Evolutionary conservation across 2,797 vertebrate species (phyloP).

Genomic region (Amniataba percoides): DNA sequence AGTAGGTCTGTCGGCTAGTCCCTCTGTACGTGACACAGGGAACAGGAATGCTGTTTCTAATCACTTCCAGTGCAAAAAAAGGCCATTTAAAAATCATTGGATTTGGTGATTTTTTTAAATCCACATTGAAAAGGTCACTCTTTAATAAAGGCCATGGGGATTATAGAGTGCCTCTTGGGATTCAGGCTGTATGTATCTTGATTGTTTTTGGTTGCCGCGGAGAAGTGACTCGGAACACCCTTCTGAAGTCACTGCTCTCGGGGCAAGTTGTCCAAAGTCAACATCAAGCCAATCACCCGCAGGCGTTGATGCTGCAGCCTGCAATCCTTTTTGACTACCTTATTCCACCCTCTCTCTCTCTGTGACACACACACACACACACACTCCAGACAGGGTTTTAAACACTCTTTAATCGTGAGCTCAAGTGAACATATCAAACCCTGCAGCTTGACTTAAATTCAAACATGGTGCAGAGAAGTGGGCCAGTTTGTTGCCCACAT

Average conservation of each 20-base stretch:
- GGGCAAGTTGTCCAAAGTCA: slow-evolving; percentile 61
- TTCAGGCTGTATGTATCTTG: slow-evolving; percentile 45
- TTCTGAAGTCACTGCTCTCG: slow-evolving; percentile 48
- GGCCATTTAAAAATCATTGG: slow-evolving; percentile 60
- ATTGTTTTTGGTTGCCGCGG: slow-evolving; percentile 63
- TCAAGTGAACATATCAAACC: slow-evolving; percentile 67
- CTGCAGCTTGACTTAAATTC: slow-evolving; percentile 66
- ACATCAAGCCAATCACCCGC: slow-evolving; percentile 42
- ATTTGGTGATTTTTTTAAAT: slow-evolving; percentile 51
- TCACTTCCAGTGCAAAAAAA: slow-evolving; percentile 61
- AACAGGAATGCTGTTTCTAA: slow-evolving; percentile 68
- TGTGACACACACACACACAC: slow-evolving; percentile 11
- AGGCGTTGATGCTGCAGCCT: slow-evolving; percentile 43
- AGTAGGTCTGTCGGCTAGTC: slow-evolving; percentile 72
- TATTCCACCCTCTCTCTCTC: slow-evolving; percentile 29
- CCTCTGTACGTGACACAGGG: slow-evolving; percentile 68
- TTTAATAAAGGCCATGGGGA: slow-evolving; percentile 69
- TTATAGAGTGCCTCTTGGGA: slow-evolving; percentile 52
- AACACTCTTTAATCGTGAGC: slow-evolving; percentile 73
- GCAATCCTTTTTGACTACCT: slow-evolving; percentile 56
- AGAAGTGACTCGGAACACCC: slow-evolving; percentile 35
- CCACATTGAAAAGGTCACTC: slow-evolving; percentile 59
- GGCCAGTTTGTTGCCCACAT: slow-evolving; percentile 54
- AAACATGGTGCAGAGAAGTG: slow-evolving; percentile 54
- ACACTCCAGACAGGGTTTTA: slow-evolving; percentile 60